These are phyloP conservation scores for Halesus radiatus DNA, from an alignment of 1,140 invertebrate species.

Conservation along the genomic window DNA sequence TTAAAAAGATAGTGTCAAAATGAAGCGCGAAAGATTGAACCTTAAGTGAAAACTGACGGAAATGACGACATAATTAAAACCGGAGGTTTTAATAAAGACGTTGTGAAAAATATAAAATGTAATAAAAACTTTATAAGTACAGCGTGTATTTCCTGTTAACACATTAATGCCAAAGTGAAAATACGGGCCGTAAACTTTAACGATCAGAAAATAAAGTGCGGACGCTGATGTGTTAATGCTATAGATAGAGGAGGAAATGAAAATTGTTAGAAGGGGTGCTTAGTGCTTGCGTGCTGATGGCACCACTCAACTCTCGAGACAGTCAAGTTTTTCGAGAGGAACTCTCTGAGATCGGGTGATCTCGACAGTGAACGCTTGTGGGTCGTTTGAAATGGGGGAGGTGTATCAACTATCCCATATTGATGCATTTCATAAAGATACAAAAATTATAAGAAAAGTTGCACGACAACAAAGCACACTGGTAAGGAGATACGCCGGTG, in stretches of 20 bases:
- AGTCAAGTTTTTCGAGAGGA: too few relatives aligned
- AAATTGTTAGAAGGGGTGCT: neutral
- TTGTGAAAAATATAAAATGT: slow-evolving; percentile 12
- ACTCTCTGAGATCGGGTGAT: too few relatives aligned
- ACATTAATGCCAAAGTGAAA: slow-evolving; percentile 26
- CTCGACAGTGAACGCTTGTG: too few relatives aligned
- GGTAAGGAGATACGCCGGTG: too few relatives aligned
- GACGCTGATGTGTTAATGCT: slow-evolving; percentile 28
- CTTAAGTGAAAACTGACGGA: slow-evolving; percentile 23
- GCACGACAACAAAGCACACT: too few relatives aligned
- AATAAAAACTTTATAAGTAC: slow-evolving; percentile 20
- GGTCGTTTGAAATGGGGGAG: too few relatives aligned
- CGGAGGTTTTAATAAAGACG: slow-evolving; percentile 21
- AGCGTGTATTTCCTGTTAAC: slow-evolving; percentile 26
- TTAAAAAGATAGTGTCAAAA: neutral
- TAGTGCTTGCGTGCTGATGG: too few relatives aligned
- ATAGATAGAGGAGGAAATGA: neutral
- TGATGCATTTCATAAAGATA: too few relatives aligned
- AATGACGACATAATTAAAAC: slow-evolving; percentile 28
- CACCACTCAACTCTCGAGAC: too few relatives aligned
- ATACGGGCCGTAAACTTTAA: slow-evolving; percentile 29
- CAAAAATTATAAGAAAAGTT: too few relatives aligned
- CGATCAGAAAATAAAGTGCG: slow-evolving; percentile 18
- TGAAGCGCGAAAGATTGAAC: slow-evolving; percentile 2
- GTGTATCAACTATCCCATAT: too few relatives aligned